phyloP scores from a whole-genome alignment of 2,797 vertebrate genomes.

The Neosilurus hyrtlii region DNA sequence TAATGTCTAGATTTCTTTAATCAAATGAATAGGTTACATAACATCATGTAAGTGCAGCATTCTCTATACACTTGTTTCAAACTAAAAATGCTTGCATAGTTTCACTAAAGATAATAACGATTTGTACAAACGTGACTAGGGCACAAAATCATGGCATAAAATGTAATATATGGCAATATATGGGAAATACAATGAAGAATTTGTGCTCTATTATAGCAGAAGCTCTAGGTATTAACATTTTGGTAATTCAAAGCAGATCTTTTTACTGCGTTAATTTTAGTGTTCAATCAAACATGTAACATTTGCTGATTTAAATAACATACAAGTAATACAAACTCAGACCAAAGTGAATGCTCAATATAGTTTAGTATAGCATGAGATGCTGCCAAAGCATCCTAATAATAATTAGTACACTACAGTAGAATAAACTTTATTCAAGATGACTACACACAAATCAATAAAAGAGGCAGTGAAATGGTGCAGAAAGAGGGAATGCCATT shows the following conservation, averaged over 20 bases:
- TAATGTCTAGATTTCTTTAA: constrained; percentile 54
- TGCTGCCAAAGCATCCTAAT: neutral
- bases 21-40: constrained; percentile 45
- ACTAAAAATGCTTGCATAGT: constrained; percentile 35
- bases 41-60: constrained; percentile 14
- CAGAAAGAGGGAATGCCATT: neutral
- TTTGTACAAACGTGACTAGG: constrained; percentile 39
- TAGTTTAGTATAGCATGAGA: neutral
- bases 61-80: constrained; percentile 24
- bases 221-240: neutral
- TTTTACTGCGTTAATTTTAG: constrained; percentile 1
- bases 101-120: constrained; percentile 29
- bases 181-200: neutral
- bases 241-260: neutral
- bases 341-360: neutral
- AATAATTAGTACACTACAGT: neutral
- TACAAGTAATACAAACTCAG: constrained; percentile 1
- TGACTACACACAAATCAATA: neutral
- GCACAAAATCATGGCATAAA: constrained; percentile 37
- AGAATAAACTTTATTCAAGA: neutral
- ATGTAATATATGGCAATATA: constrained; percentile 9
- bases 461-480: neutral
- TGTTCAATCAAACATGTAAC: constrained; percentile 6
- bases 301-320: neutral
- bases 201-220: constrained; percentile 40